Evolutionary conservation across 2,888 invertebrate species (phyloP), one percentile per base, ranked within the genome.

Genomic region (Epicampocera succincta): DNA sequence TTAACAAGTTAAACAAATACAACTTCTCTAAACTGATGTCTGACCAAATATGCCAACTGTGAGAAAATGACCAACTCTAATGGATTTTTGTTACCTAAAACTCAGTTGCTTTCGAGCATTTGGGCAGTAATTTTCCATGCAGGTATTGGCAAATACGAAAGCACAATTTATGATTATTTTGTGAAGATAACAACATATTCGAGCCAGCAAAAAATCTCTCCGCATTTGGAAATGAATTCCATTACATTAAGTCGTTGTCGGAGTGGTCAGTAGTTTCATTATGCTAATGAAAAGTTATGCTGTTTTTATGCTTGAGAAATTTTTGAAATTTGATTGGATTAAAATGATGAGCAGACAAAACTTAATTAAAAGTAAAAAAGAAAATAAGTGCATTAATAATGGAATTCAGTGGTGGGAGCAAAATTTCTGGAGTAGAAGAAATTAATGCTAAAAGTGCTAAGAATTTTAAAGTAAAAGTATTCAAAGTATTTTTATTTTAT

Each of bases 261-360:
- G 38, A 48, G 48, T 52, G 58, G 66, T 15, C 58, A 29, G 42
- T 19, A 29, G 29, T 42, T 48, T 42, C 54, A 75, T 75, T 60
- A 75, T 44, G 19, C 44, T 75, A 68, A 75, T 75, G 75, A 42
- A 68, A 68, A 52, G 33, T 68, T 60, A 52, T 75, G 60, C 15
- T 50, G 15, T 46, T 73, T 63, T 52, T 44, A 44, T 42, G 61
- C 13, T 29, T n/a, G 29, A 52, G n/a, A 21, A 19, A 38, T 58
- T 44, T 17, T 13, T 4, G 3, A 29, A 44, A 56, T 46, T 56
- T 46, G 13, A 56, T 69, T 56, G 56, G 33, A 56, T 69, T 29
- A 46, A 25, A 12, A 15, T 15, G 29, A 54, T 46, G 42, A 3
- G 11, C 29, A 44, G 42, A 13, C 44, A 33, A 33, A n/a, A 33